Conservation (phyloP, 2,113 vertebrate species). For the Excalfactoria chinensis region DNA sequence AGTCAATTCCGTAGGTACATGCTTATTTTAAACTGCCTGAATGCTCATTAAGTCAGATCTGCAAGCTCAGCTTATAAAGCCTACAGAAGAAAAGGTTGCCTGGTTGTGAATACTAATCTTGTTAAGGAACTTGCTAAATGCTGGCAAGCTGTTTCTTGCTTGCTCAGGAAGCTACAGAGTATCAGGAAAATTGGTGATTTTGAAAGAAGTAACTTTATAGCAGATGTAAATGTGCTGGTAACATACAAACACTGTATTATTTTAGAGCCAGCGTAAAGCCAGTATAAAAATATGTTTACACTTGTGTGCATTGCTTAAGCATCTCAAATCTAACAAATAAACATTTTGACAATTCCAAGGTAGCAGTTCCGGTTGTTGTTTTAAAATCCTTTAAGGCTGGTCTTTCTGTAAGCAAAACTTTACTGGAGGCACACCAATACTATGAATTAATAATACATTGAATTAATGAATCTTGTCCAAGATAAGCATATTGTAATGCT, state of each 20-base stretch:
- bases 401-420: background rate
- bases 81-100: background rate
- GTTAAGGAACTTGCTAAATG: background rate
- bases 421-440: background rate
- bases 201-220: background rate
- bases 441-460: background rate
- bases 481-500: background rate
- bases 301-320: background rate
- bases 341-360: background rate
- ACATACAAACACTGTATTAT: background rate
- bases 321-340: background rate
- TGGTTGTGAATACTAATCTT: background rate
- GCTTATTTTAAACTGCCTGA: background rate
- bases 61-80: background rate
- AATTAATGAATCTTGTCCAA: background rate
- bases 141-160: background rate
- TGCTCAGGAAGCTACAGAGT: background rate
- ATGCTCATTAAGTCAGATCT: background rate
- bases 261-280: background rate
- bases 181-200: background rate
- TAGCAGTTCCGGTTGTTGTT: background rate
- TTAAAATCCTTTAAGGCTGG: background rate
- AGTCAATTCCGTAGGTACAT: background rate
- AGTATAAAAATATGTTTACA: background rate
- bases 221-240: background rate